Base-by-base conservation (phyloP, 1,140 invertebrate species). In the Agrilus planipennis region DNA sequence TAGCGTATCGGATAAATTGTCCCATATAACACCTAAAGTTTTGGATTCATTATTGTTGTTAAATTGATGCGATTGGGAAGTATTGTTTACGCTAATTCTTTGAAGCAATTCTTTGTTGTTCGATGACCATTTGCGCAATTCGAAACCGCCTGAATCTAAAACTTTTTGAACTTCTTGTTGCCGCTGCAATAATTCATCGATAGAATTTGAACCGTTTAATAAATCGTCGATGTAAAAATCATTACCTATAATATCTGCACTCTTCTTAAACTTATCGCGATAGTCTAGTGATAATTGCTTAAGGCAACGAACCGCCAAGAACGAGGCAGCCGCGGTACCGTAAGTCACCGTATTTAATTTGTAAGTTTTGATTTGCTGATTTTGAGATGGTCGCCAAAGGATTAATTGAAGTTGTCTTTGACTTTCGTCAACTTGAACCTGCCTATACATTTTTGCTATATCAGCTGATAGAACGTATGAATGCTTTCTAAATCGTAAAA, bases 391-490 rank as follows among this genome's bases (percentile, higher is more conserved):
- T 7, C 62, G 32, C 49, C 51, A 53, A n/a, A 51, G 16, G 12
- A 54, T 52, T 20, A 19, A 17, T 38, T 51, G 47, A 14, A 41
- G 52, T 14, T 46, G 17, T 15, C 16, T 18, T 17, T 53, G 34
- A 15, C 62, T 36, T 15, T 65, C 36, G 14, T 64, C 45, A 7
- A 55, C 42, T 15, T 53, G 42, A 3, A 67, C 48, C 41, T 62
- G 57, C 3, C 61, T 34, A 30, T 62, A 69, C 53, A 65, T 65
- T 44, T 65, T 60, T n/a, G 44, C 44, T 5, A 68, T 52, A 42
- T 69, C 67, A 7, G 55, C 57, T 16, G 50, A 40, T 14, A 71
- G 42, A 14, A 57, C 58, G 30, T 58, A 42, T 12, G 25, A 41
- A 44, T 63, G 52, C 29, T 44, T 44, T 39, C 66, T 39, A 53